Base-by-base conservation (phyloP, 2,797 vertebrate genomes). In the Taeniopygia guttata region DNA sequence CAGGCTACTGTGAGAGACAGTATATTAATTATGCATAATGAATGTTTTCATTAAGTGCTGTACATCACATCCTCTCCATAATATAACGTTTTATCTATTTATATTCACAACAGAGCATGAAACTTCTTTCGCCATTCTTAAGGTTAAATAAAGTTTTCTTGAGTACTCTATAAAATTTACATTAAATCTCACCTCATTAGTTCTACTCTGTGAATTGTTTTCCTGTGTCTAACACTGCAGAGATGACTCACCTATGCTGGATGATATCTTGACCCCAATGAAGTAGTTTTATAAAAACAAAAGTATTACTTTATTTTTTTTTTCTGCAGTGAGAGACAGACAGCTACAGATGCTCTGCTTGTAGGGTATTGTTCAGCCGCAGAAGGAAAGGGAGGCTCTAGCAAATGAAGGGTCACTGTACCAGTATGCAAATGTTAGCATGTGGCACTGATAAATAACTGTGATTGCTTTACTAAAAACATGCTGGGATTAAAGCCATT, bases 191-290 rank as follows among this genome's bases (percentile, higher is more conserved):
- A 70, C 25, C 17, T 81, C 19, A 29, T 82, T 77, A 18, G 15
- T 80, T 78, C 21, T 77, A 21, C 40, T 56, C 49, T 29, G 7
- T 78, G 62, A 72, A 52, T 62, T 89, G 25, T 51, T 96, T 96
- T 93, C 40, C 25, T 1, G 0, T 54, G 7, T 51, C 43, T 87
- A 32, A 49, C 81, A 27, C 38, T 69, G 36, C n/a, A 77, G 70
- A 38, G 45, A 49, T 92, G 42, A 84, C 32, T 87, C 51, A 60
- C 13, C 13, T 78, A 29, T 1, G 1, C 11, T 45, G 17, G 5
- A 10, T 34, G 17, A 10, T 62, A 78, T 21, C 56, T 68, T 75
- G 49, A 68, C 43, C n/a, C 16, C 20, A 27, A 14, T 70, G 13
- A 27, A 79, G 25, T 11, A 43, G 56, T 76, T 85, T 69, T 73